Evolutionary conservation across 1,140 invertebrate species (phyloP), one percentile per base, ranked within the genome.

Genomic region (Orchestia grillus): DNA sequence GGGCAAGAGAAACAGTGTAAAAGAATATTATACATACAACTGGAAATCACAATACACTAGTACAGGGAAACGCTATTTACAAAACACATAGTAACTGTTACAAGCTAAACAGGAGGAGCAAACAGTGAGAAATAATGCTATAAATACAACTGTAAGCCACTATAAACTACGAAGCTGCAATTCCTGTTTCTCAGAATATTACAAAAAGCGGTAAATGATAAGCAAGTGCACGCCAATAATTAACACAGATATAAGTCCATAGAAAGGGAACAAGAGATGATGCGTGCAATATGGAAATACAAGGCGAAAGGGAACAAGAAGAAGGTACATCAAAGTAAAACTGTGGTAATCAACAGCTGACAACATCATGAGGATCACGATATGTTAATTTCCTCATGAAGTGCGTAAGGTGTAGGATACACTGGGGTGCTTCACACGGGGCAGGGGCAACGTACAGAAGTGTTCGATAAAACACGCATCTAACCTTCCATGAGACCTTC

Each of bases 361-460:
- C 62, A 36, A 53, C 47, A 36, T 77, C 36, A 77, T 77, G 62
- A 77, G 62, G 62, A 77, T 77, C 62, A 77, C 62, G 62, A 77
- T 36, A 36, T 77, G 62, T 23, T 77, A 28, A 77, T 77, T 77
- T 77, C 28, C 62, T 77, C 62, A 77, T 77, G 3, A 23, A 77
- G 62, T 77, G 62, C 62, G 11, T 77, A 19, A 77, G 62, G 62
- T 77, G 62, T 15, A 77, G 62, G 62, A 36, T 77, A 77, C 62
- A 77, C 36, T 28, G 62, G 28, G 36, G 62, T 77, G 62, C 62
- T 77, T 77, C 62, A 90, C n/a, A 90, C 88, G n/a, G 43, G n/a
- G 88, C 88, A 90, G 88, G 88, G 88, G 88, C 88, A 90, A 77
- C 42, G 88, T 90, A 90, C 88, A 44, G n/a, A 44, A 90, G 88